Evolutionary conservation across 53 echinoderm and acorn worm species (phyloP).

Genomic region (Patiria pectinifera): DNA sequence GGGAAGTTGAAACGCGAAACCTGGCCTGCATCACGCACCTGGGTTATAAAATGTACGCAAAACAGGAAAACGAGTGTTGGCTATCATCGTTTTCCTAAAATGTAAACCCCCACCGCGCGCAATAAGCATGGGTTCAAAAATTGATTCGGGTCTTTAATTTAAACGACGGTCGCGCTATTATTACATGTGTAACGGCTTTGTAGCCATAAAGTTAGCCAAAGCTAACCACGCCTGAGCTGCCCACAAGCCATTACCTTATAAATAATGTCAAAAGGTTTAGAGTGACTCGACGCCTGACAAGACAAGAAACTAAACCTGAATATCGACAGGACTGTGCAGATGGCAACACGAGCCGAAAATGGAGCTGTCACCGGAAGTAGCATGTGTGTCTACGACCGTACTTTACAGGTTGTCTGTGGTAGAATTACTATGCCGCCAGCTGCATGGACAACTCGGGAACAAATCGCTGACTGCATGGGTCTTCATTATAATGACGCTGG

Average conservation of each 20-base stretch:
- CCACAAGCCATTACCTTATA: background rate
- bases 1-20: too few relatives aligned
- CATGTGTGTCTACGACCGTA: background rate
- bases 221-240: background rate
- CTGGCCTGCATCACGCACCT: too few relatives aligned
- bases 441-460: background rate
- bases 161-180: too few relatives aligned
- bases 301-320: background rate
- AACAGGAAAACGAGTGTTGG: too few relatives aligned
- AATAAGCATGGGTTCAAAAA: too few relatives aligned
- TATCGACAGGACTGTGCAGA: background rate
- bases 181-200: too few relatives aligned
- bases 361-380: background rate
- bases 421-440: background rate
- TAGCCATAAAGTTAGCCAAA: background rate
- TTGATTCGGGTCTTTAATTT: too few relatives aligned
- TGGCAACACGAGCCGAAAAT: slow-evolving; percentile 2
- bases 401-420: background rate
- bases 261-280: background rate
- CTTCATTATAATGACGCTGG: background rate
- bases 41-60: too few relatives aligned
- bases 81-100: too few relatives aligned
- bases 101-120: too few relatives aligned
- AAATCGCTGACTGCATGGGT: background rate
- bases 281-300: background rate